Conservation (phyloP, 2,113 vertebrate genomes). For the Poeciliopsis occidentalis region DNA sequence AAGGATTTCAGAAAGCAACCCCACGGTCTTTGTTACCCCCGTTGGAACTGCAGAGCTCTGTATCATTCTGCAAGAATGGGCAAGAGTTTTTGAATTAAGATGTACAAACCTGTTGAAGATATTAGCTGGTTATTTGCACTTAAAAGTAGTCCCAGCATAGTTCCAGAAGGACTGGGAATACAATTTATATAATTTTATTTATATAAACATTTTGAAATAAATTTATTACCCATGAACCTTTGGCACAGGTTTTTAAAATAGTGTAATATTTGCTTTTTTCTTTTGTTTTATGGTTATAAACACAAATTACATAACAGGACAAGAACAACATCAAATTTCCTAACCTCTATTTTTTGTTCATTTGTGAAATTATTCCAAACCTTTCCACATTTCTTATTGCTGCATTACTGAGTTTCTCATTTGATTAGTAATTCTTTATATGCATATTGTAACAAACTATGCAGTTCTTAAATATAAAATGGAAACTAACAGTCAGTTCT, state of each 20-base stretch:
- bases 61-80: background rate
- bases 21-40: background rate
- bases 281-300: background rate
- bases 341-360: constrained; percentile 1
- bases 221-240: background rate
- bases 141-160: background rate
- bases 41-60: background rate
- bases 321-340: background rate
- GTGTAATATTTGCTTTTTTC: background rate
- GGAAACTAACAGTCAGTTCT: constrained; percentile 22
- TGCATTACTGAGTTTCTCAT: constrained; percentile 30
- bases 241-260: background rate
- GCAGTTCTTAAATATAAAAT: constrained; percentile 6
- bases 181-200: background rate
- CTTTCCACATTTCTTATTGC: constrained; percentile 2
- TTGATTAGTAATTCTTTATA: constrained; percentile 19
- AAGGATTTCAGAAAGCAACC: background rate
- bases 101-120: background rate
- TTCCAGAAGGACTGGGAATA: no score
- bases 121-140: no score
- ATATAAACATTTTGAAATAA: background rate
- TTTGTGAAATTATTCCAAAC: constrained; percentile 25
- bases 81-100: background rate
- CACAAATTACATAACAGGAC: background rate
- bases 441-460: constrained; percentile 39